A percentile compares a stretch with the other conserved stretches of the same genome.
Evolutionary conservation across 2,797 vertebrate genomes (phyloP).

Genomic region (Peromyscus attwateri): DNA sequence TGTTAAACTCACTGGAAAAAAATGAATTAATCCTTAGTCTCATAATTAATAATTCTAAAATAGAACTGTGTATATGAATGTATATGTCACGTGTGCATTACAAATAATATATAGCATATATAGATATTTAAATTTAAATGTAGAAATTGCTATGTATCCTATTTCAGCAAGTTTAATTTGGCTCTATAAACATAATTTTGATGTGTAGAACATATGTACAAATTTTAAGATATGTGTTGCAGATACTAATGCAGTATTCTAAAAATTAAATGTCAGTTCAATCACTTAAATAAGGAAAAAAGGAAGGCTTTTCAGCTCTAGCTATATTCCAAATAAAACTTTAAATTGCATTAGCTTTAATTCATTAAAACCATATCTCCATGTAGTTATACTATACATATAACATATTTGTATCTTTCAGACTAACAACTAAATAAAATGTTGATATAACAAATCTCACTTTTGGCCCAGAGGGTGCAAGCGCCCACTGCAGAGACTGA

Average conservation of each 20-base stretch:
- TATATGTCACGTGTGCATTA: conserved; percentile 16
- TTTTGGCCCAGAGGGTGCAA: background rate
- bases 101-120: conserved; percentile 34
- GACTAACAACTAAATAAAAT: conserved; percentile 56
- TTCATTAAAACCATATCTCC: conserved; percentile 49
- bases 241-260: conserved; percentile 61
- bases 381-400: conserved; percentile 16
- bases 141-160: conserved; percentile 38
- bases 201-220: conserved; percentile 61
- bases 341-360: conserved; percentile 51
- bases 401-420: conserved; percentile 16
- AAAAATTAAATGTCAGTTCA: conserved; percentile 63
- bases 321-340: conserved; percentile 65
- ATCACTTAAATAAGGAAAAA: conserved; percentile 56
- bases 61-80: background rate
- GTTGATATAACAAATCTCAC: conserved; percentile 57
- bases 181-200: conserved; percentile 64
- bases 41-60: conserved; percentile 64
- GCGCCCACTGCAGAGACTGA: background rate
- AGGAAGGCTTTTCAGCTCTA: conserved; percentile 23
- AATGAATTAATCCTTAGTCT: conserved; percentile 29
- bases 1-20: conserved; percentile 64
- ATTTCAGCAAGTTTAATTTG: conserved; percentile 73
- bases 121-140: conserved; percentile 49
- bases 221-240: conserved; percentile 72